phyloP scores from a whole-genome alignment of 2,888 invertebrate genomes.

The Synanthedon formicaeformis region DNA sequence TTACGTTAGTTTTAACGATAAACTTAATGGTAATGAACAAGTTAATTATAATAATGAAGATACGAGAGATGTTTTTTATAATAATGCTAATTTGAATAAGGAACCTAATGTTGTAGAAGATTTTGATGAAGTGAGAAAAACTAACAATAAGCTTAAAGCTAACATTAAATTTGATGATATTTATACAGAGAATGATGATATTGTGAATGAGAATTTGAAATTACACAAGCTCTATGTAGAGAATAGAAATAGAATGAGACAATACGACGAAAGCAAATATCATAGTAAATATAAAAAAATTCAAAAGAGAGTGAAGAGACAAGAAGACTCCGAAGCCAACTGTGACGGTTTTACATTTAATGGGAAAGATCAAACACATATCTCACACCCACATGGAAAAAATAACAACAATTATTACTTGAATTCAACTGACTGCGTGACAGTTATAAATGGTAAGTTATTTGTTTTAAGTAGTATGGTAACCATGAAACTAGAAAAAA shows the following conservation, averaged over 20 bases:
- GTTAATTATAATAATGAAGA: neutral
- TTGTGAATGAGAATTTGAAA: conserved; percentile 14
- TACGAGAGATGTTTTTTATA: neutral
- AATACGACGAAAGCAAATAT: conserved; percentile 6
- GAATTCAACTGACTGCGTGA: conserved; percentile 40
- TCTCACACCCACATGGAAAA: conserved; percentile 37
- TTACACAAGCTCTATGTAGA: conserved; percentile 8
- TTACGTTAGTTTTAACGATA: conserved; percentile 19
- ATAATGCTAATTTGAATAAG: neutral
- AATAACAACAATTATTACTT: conserved; percentile 28
- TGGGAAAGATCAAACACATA: conserved; percentile 13
- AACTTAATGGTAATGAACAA: neutral
- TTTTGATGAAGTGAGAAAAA: neutral
- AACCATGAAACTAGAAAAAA: too few relatives aligned
- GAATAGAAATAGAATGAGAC: conserved; percentile 9
- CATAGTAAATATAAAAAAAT: conserved; percentile 9
- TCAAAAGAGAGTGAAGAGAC: conserved; percentile 31
- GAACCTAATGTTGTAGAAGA: neutral
- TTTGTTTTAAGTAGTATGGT: too few relatives aligned
- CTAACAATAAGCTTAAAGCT: neutral
- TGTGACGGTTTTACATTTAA: conserved; percentile 31
- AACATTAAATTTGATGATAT: conserved; percentile 16
- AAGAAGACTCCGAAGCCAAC: conserved; percentile 17
- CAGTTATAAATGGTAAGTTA: conserved; percentile 41
- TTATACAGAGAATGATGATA: conserved; percentile 20